Conservation (phyloP, 2,888 invertebrate species). For the Drosophila atroscutellata region DNA sequence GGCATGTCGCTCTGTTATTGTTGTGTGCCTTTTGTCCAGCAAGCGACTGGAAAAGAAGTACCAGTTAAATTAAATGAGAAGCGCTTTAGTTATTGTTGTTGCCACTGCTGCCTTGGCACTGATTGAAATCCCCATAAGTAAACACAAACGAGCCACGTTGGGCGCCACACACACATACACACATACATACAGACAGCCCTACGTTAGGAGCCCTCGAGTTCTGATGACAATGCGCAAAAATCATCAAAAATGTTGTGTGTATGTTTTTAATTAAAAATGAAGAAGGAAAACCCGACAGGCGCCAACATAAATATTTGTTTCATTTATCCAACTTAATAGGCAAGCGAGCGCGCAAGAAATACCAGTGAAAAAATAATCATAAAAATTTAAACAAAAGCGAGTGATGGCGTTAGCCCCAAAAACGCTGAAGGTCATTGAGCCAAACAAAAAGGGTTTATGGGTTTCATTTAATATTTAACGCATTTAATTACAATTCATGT, state of each 20-base stretch:
- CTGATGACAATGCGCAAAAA: slow-evolving; percentile 63
- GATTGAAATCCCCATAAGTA: slow-evolving; percentile 71
- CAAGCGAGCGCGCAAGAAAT: slow-evolving; percentile 3
- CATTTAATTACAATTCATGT: slow-evolving; percentile 44
- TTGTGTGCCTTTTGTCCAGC: slow-evolving; percentile 47
- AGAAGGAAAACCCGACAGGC: slow-evolving; percentile 31
- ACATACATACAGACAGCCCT: not conserved
- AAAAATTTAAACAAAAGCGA: slow-evolving; percentile 30
- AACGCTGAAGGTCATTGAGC: slow-evolving; percentile 40
- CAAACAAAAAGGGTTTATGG: not conserved
- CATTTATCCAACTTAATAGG: slow-evolving; percentile 61
- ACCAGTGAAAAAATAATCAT: not conserved
- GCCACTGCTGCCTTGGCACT: slow-evolving; percentile 43
- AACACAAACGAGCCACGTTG: slow-evolving; percentile 51
- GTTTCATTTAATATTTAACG: slow-evolving; percentile 39
- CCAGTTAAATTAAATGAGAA: slow-evolving; percentile 62
- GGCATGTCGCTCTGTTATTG: slow-evolving; percentile 49
- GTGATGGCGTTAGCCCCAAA: slow-evolving; percentile 9
- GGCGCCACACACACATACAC: not conserved
- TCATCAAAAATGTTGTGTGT: slow-evolving; percentile 61
- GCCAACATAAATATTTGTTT: slow-evolving; percentile 64
- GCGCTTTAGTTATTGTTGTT: slow-evolving; percentile 41
- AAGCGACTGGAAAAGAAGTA: slow-evolving; percentile 49
- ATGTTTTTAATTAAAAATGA: slow-evolving; percentile 59
- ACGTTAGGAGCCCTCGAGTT: slow-evolving; percentile 7